These are phyloP conservation scores for Atherinomorus stipes DNA, from an alignment of 2,113 vertebrate species.

Conservation along the genomic window DNA sequence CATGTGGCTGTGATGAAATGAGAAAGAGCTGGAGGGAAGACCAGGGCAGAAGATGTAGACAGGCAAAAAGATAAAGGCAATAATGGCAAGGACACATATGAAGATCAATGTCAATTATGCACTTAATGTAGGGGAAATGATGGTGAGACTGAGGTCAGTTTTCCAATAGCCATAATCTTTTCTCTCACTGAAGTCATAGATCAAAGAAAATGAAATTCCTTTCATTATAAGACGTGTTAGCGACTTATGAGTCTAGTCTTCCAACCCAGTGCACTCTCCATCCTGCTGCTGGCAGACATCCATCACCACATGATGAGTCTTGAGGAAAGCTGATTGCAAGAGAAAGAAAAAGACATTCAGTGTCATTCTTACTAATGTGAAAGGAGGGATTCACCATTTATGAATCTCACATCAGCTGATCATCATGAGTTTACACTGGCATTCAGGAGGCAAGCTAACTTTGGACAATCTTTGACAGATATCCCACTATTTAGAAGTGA, in stretches of 20 bases:
- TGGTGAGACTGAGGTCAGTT: slow-evolving; percentile 47
- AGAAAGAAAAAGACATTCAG: slow-evolving; percentile 26
- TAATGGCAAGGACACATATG: slow-evolving; percentile 50
- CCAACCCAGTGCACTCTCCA: slow-evolving; percentile 25
- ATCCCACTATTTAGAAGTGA: not conserved
- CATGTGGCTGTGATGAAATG: not conserved
- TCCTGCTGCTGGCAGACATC: slow-evolving; percentile 20
- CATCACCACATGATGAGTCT: slow-evolving; percentile 24
- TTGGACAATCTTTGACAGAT: slow-evolving; percentile 7
- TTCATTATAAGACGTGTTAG: slow-evolving; percentile 15
- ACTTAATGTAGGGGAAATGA: slow-evolving; percentile 38
- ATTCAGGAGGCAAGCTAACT: slow-evolving; percentile 3
- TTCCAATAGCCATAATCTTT: slow-evolving; percentile 41
- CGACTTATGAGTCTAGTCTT: slow-evolving; percentile 27
- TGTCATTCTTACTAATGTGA: slow-evolving; percentile 9
- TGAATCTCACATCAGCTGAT: slow-evolving; percentile 42
- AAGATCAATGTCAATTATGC: slow-evolving; percentile 51
- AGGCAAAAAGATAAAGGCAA: slow-evolving; percentile 3
- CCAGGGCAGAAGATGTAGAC: not conserved
- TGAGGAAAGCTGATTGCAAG: slow-evolving; percentile 5
- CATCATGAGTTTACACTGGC: slow-evolving; percentile 1
- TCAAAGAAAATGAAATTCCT: slow-evolving; percentile 46
- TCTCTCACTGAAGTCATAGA: slow-evolving; percentile 35
- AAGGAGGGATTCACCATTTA: slow-evolving; percentile 4
- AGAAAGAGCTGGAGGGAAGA: not conserved